Percentiles rank a stretch among this genome's conserved stretches.
Evolutionary conservation across 2,113 vertebrate species (phyloP).

Genomic region (Dasyurus viverrinus): DNA sequence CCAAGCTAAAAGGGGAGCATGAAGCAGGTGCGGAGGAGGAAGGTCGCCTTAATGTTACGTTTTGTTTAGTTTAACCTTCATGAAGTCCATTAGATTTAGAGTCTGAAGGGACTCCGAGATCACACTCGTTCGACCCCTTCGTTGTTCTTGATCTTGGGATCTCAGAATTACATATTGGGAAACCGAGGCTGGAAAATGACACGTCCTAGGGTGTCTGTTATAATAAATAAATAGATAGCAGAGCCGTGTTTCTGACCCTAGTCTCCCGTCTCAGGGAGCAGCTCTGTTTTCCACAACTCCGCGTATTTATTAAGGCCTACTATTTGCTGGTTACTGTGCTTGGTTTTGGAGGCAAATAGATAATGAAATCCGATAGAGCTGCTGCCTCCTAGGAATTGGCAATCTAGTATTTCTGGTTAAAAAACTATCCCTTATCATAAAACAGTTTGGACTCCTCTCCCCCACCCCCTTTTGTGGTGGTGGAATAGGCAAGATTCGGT

Average conservation of each 20-base stretch:
- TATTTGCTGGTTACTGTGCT: background rate
- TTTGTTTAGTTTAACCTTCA: background rate
- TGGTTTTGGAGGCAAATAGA: background rate
- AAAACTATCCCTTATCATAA: background rate
- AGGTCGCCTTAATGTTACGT: background rate
- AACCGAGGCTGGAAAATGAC: background rate
- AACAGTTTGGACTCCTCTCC: background rate
- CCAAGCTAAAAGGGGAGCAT: background rate
- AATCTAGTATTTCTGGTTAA: background rate
- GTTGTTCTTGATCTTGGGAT: background rate
- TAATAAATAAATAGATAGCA: no score
- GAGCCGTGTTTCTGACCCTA: background rate
- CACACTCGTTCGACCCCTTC: background rate
- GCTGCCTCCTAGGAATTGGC: background rate
- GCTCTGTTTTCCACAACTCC: background rate
- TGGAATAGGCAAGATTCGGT: background rate
- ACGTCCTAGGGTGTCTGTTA: no score
- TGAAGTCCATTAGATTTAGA: background rate
- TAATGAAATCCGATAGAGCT: background rate
- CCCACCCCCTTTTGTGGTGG: background rate
- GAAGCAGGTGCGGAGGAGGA: background rate
- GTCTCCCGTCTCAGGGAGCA: no score
- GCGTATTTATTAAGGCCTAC: background rate
- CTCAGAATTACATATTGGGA: background rate
- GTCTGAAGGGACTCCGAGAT: background rate